Evolutionary conservation across 23 tunicate genomes (phyloP).

Genomic region (Oikopleura dioica): DNA sequence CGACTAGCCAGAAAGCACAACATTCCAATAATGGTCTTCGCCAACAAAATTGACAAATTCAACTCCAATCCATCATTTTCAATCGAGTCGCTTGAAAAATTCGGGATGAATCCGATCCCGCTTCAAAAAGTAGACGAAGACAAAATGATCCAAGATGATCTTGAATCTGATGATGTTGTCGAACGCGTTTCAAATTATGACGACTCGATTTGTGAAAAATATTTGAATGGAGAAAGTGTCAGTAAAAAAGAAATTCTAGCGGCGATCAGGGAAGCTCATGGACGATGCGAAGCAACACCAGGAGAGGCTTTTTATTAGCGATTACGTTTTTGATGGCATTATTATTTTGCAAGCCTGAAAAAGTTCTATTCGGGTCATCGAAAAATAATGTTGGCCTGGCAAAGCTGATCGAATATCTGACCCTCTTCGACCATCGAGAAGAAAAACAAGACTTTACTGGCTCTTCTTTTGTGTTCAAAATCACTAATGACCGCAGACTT

Average conservation of each 20-base stretch:
- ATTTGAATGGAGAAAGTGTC: background rate
- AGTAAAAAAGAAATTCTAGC: background rate
- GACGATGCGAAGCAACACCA: background rate
- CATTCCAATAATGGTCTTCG: background rate
- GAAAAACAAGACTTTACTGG: too few relatives aligned
- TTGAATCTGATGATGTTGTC: background rate
- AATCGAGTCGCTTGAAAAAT: background rate
- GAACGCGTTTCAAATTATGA: background rate
- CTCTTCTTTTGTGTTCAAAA: background rate
- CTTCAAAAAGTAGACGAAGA: background rate
- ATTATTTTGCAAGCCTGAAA: too few relatives aligned
- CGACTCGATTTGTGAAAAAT: background rate
- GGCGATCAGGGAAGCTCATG: background rate
- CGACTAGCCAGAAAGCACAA: too few relatives aligned
- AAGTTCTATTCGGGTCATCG: background rate
- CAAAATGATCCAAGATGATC: background rate
- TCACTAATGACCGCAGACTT: background rate
- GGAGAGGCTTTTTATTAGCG: too few relatives aligned
- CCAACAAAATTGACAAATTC: slow-evolving; percentile 1
- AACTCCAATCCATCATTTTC: background rate
- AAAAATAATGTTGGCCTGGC: background rate
- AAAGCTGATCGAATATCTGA: background rate
- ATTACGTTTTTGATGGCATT: too few relatives aligned
- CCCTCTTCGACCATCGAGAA: background rate
- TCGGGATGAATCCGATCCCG: background rate